Evolutionary conservation across 2,888 invertebrate species (phyloP), one percentile per base, ranked within the genome.

Genomic region (Smittia aterrima): DNA sequence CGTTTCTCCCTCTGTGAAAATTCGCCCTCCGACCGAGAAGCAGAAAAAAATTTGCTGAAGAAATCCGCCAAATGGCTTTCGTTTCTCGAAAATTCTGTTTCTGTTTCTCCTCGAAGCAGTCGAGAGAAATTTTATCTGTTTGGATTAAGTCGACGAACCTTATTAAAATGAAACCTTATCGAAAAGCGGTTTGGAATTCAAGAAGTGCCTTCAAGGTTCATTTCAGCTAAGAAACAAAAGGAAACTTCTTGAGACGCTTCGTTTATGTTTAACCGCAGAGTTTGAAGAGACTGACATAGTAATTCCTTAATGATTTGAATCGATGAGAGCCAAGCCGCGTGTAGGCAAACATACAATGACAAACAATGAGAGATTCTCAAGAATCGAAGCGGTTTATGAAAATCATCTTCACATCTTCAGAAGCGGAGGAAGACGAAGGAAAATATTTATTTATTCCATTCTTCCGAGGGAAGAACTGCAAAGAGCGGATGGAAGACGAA

Each of bases 111-210:
- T 25, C 47, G 25, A 68, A 47, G 47, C 11, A 68, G 25, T n/a
- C 22, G 38, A 47, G 40, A 22, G 68, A 68, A 68, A 68, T 68
- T 47, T 68, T 68, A 68, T 68, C 68, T 68, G 47, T 13, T 38
- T 24, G 38, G 47, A 68, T 68, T 68, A 68, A 47, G 47, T 47
- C 47, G n/a, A 25, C 24, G n/a, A 47, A 47, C 53, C 53, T 47
- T 47, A 47, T 47, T 47, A 47, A 47, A 47, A 47, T n/a, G 53
- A 47, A 47, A 47, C 53, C 53, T 47, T 47, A 47, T 47, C 53
- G 18, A 47, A 16, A 47, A 47, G n/a, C 32, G 32, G 32, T 32
- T 32, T 32, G 3, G 32, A 32, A 32, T 32, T 32, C 32, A 32
- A 32, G 32, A 32, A 32, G 32, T 6, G 32, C 32, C 4, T 32